A percentile compares a stretch with the other conserved stretches of the same genome.
Conservation (phyloP, 2,888 invertebrate species). For the Epinotia brunnichana region DNA sequence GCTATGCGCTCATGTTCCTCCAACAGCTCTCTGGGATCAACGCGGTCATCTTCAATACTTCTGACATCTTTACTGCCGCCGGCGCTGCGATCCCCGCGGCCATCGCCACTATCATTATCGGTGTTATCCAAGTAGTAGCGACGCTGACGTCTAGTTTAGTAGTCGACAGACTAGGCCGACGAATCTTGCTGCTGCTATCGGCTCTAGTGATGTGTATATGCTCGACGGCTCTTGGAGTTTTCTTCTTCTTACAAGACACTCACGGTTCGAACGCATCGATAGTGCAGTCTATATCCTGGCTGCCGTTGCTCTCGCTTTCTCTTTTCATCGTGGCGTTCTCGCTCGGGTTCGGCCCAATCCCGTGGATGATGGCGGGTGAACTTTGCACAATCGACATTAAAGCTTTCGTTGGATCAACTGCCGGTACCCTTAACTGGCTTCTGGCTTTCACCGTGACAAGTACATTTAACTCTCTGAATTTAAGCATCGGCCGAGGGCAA, state of each 20-base stretch:
- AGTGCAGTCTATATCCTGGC: slow-evolving; percentile 85
- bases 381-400: slow-evolving; percentile 91
- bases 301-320: slow-evolving; percentile 89
- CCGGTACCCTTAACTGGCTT: slow-evolving; percentile 92
- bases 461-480: slow-evolving; percentile 85
- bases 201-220: slow-evolving; percentile 88
- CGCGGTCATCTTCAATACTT: slow-evolving; percentile 91
- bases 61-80: slow-evolving; percentile 88
- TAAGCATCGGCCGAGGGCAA: slow-evolving; percentile 82
- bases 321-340: slow-evolving; percentile 92
- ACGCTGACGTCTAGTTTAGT: slow-evolving; percentile 90
- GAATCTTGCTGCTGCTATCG: slow-evolving; percentile 89
- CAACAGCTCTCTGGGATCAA: slow-evolving; percentile 94
- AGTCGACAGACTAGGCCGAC: slow-evolving; percentile 92
- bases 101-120: slow-evolving; percentile 90
- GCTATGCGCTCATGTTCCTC: slow-evolving; percentile 92
- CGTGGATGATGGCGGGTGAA: slow-evolving; percentile 93
- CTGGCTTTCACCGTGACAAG: slow-evolving; percentile 91
- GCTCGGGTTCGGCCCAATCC: slow-evolving; percentile 93
- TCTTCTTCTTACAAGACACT: slow-evolving; percentile 82
- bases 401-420: slow-evolving; percentile 89
- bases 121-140: slow-evolving; percentile 90
- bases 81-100: slow-evolving; percentile 83
- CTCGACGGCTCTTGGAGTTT: slow-evolving; percentile 87
- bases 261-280: slow-evolving; percentile 64